Evolutionary conservation across 2,113 vertebrate species (phyloP), one percentile per base, ranked within the genome.

Genomic region (Takifugu bimaculatus): DNA sequence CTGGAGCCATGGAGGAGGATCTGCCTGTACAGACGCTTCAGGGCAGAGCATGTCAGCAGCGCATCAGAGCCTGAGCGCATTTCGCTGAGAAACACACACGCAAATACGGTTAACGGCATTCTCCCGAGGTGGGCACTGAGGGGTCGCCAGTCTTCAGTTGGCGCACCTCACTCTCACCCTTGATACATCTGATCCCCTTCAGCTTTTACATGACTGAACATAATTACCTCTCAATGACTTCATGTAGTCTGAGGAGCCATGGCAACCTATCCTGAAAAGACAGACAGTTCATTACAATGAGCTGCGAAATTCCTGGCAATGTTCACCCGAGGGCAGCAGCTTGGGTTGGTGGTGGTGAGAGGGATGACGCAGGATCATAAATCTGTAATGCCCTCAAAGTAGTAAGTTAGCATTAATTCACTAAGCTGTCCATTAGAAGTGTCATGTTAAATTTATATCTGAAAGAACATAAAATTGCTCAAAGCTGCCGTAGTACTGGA

Each of bases 31-130:
- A 78, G 79, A 80, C 75, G 92, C 80, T 92, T 96, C 85, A 97
- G 88, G 39, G 95, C 94, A 12, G 95, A 97, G 69, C 95, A 97
- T 6, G 86, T 89, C 72, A 96, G 79, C 26, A 97, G 10, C 26
- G 87, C 87, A 57, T 87, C 68, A 45, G 85, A 87, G 57, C 87
- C 70, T 6, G 72, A 88, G 58, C 65, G 25, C 2, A 87, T 63
- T 67, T 90, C 90, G 78, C 95, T 95, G 71, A 1, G 4, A 48
- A 35, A 32, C 48, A 50, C 48, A 49, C 48, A 50, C 45, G 15
- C 2, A 13, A n/a, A n/a, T n/a, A n/a, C 9, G 11, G 7, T 39
- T 39, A 39, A 39, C 11, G 35, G 35, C 11, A 39, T 11, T 2
- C 35, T 7, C 2, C 35, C 11, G 35, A 1, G 35, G 11, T 39